phyloP scores from a whole-genome alignment of 2,888 invertebrate genomes.

The Polydrusus pterygomalis region DNA sequence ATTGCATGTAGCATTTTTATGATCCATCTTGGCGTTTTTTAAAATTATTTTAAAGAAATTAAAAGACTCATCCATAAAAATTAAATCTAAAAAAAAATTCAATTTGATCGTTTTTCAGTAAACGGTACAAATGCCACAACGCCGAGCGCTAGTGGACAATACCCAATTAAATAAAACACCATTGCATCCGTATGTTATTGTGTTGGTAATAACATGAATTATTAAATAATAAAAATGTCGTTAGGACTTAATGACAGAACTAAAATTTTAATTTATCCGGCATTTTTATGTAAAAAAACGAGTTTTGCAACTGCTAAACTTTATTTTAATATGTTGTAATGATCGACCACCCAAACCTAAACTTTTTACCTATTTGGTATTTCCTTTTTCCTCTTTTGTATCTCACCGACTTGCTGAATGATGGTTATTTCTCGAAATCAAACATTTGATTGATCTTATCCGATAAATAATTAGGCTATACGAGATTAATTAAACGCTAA shows the following conservation, averaged over 20 bases:
- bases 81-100: too few relatives aligned
- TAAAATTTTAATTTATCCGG: not conserved
- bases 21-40: too few relatives aligned
- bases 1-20: too few relatives aligned
- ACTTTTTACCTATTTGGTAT: not conserved
- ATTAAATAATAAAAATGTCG: not conserved
- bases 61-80: too few relatives aligned
- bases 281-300: slow-evolving; percentile 4
- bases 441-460: slow-evolving; percentile 33
- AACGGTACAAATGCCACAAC: too few relatives aligned
- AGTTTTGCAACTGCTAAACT: not conserved
- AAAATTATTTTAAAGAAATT: too few relatives aligned
- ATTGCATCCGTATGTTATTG: too few relatives aligned
- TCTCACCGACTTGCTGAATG: slow-evolving; percentile 4
- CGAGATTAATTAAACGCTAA: slow-evolving; percentile 19
- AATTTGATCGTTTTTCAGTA: too few relatives aligned
- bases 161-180: too few relatives aligned
- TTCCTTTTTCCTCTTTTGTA: slow-evolving; percentile 4
- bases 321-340: slow-evolving; percentile 5
- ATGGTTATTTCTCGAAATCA: slow-evolving; percentile 22
- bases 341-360: slow-evolving; percentile 25
- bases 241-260: not conserved
- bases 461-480: slow-evolving; percentile 26
- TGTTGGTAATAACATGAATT: not conserved
- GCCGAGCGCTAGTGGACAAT: too few relatives aligned